Percentiles rank a stretch among this genome's conserved stretches.
These are phyloP conservation scores for Peromyscus polionotus DNA, from an alignment of 2,113 vertebrate genomes.

Conservation along the genomic window DNA sequence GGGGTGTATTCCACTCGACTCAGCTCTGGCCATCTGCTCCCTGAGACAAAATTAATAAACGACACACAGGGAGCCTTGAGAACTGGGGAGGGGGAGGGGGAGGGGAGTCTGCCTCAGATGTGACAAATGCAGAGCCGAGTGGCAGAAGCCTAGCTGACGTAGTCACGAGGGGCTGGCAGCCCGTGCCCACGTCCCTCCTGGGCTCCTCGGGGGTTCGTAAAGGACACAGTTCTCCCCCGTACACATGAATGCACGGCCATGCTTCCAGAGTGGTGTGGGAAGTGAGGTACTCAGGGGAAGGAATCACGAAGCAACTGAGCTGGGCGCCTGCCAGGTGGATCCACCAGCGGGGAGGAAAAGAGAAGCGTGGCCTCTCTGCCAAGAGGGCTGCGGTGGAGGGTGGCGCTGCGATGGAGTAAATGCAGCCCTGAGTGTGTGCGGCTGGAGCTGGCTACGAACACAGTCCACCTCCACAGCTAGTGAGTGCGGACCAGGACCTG, in stretches of 20 bases:
- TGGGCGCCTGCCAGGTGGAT: background rate
- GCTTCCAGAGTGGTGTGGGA: background rate
- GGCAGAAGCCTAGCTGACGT: constrained; percentile 45
- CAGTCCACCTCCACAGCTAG: rapidly evolving
- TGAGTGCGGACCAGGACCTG: background rate
- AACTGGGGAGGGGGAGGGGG: background rate
- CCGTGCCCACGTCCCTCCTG: background rate
- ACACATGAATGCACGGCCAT: rapidly evolving
- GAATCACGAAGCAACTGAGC: background rate
- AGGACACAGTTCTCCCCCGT: background rate
- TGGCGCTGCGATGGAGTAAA: background rate
- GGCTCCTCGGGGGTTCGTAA: background rate
- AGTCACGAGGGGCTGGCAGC: background rate
- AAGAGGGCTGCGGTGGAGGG: background rate
- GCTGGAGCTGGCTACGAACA: rapidly evolving
- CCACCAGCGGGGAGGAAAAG: background rate
- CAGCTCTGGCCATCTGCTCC: constrained; percentile 76
- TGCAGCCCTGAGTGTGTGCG: background rate
- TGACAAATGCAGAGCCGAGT: constrained; percentile 53
- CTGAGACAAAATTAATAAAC: constrained; percentile 59
- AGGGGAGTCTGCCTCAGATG: background rate
- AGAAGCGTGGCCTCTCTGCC: background rate
- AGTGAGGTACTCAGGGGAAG: background rate
- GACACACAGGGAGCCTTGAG: constrained; percentile 33
- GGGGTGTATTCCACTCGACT: background rate